Conservation (phyloP, 2,888 invertebrate genomes). For the Lissonota sp. region DNA sequence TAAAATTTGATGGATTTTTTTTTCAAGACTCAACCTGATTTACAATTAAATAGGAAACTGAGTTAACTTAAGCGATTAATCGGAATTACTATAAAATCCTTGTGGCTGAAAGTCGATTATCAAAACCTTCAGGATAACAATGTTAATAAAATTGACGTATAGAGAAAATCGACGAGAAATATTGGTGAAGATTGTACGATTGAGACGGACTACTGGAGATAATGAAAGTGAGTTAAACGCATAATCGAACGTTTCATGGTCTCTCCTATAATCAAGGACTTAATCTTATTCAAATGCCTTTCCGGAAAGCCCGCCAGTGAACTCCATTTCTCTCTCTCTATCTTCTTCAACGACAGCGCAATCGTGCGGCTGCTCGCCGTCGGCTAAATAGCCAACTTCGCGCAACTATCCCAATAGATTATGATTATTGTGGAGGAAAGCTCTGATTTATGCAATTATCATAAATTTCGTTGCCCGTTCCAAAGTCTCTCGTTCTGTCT, state of each 20-base stretch:
- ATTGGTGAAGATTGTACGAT: neutral
- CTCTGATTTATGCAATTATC: conserved; percentile 83
- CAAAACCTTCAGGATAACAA: neutral
- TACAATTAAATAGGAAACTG: neutral
- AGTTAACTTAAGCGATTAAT: too few species aligned
- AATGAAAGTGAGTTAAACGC: conserved; percentile 23
- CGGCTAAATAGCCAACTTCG: conserved; percentile 83
- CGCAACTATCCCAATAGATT: conserved; percentile 83
- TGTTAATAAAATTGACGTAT: neutral
- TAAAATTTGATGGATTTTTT: too few species aligned
- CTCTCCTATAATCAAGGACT: conserved; percentile 71
- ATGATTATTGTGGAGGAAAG: conserved; percentile 83
- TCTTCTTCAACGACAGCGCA: conserved; percentile 64
- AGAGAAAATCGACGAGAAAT: neutral
- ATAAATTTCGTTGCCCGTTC: conserved; percentile 78
- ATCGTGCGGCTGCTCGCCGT: conserved; percentile 74
- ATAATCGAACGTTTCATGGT: conserved; percentile 48
- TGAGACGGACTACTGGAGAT: conserved; percentile 17
- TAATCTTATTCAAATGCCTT: conserved; percentile 78
- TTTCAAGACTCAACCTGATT: neutral
- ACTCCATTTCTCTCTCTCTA: conserved; percentile 66
- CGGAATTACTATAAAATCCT: too few species aligned
- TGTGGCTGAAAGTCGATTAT: too few species aligned
- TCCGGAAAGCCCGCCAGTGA: conserved; percentile 27
- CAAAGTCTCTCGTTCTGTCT: conserved; percentile 55